Base-by-base conservation (phyloP, 2,888 invertebrate species). In the Sinelater perroti region DNA sequence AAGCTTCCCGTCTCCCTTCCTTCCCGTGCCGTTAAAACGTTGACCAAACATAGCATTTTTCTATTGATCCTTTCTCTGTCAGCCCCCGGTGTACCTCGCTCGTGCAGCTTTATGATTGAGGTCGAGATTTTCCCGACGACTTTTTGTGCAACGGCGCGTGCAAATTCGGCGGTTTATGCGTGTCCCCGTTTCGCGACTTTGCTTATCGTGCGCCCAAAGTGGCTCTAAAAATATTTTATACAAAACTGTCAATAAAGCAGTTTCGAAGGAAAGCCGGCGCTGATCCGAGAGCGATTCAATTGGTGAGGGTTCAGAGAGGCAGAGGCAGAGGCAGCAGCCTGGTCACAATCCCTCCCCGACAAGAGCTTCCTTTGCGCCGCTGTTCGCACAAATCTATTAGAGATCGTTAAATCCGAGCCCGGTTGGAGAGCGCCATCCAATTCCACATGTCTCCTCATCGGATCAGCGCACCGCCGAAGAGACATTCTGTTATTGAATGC, bases 351-450 rank as follows among this genome's bases (percentile, higher is more conserved):
- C 72, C 64, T 67, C 67, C 67, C 67, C 71, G 69, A 72, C 72
- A 63, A 65, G 62, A 62, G 65, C 61, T 61, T 63, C 62, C 56
- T 65, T 64, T 64, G 71, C 72, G 70, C 69, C 67, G 67, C 68
- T 72, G 71, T 74, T 72, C 72, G 69, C 74, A 73, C 74, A 77
- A 76, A 77, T 77, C 78, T 77, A 78, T 78, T 78, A 78, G 76
- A 76, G 77, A 77, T 77, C 77, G 77, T 77, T 77, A 77, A 78
- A 77, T 74, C 76, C 77, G 67, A 66, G 69, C 70, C 72, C 72
- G 70, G 68, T 66, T 71, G 71, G 70, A 70, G 73, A 71, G 70
- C 73, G 70, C 72, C 72, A 72, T 74, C 73, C 74, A 75, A 76
- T 76, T 75, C 74, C 71, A 70, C 71, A 69, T 69, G 73, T 73